A percentile compares a stretch with the other conserved stretches of the same genome.
These are phyloP conservation scores for Thalassarche chlororhynchos DNA, from an alignment of 2,113 vertebrate genomes.

Conservation along the genomic window DNA sequence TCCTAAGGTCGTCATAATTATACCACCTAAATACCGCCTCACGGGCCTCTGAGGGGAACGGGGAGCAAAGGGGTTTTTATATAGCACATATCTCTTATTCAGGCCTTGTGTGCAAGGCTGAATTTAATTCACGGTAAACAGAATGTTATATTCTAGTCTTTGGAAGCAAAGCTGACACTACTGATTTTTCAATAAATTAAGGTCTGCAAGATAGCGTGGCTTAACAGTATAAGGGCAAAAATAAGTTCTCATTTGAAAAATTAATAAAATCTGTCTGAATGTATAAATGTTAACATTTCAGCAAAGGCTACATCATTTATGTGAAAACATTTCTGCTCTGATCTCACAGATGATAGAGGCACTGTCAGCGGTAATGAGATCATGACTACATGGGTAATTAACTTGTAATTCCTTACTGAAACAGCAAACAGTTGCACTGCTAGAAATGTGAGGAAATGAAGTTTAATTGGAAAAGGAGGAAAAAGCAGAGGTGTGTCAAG, in stretches of 20 bases:
- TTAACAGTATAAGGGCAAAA: neutral
- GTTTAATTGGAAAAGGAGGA: neutral
- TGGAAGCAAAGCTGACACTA: neutral
- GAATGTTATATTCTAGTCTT: neutral
- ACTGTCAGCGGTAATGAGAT: neutral
- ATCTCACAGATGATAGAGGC: neutral
- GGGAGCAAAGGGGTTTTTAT: neutral
- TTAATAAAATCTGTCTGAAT: neutral
- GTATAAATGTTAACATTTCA: neutral
- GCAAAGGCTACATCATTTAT: neutral
- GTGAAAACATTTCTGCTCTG: neutral
- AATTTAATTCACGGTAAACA: neutral
- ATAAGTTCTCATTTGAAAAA: neutral
- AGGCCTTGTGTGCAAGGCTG: neutral
- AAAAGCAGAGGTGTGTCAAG: neutral
- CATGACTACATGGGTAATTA: neutral
- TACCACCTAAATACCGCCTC: rapidly evolving
- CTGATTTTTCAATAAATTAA: neutral
- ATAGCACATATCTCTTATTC: rapidly evolving
- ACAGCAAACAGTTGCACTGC: neutral
- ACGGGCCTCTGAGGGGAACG: rapidly evolving
- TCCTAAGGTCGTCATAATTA: rapidly evolving
- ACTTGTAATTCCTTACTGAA: neutral
- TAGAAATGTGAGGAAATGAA: neutral
- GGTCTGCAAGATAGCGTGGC: neutral